Base-by-base conservation (phyloP, 2,113 vertebrate species). In the Strix uralensis region DNA sequence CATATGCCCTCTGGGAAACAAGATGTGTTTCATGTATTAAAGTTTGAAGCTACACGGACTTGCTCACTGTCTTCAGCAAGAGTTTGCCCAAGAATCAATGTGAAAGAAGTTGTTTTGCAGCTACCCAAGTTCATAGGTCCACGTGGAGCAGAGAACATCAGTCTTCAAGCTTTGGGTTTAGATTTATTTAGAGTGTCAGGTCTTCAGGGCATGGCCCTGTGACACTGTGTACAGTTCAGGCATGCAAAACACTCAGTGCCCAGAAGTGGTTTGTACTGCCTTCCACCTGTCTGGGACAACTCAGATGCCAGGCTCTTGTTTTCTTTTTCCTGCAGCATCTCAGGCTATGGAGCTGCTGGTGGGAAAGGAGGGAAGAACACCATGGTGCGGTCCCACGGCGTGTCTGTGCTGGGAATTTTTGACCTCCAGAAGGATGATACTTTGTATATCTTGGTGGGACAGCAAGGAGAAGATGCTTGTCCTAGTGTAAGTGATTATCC, bases 391-490 rank as follows among this genome's bases (percentile, higher is more conserved):
- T 99, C 99, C 42, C 98, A 99, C 1, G 99, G 99, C 0, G 98
- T 99, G 87, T 99, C 98, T 78, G 98, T 99, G 65, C 98, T 98
- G 15, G 99, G 98, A 91, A 99, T 99, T 97, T 99, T 99, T 97
- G 98, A 98, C 88, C 98, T 99, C 54, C 98, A 98, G 95, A 99
- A 98, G 94, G 98, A 98, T 16, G 99, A 99, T 57, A 96, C 97
- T 5, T 97, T 99, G 13, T 98, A 99, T 86, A 98, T 99, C 96
- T 98, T 99, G 97, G 99, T 99, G 47, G 99, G 99, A 94, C 99
- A 99, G 78, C 98, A 99, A 96, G 99, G 99, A 74, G 99, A 99
- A 92, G 99, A 99, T 16, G 99, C 99, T 42, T 99, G 99, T 66
- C 99, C 99, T 71, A 99, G 98, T 36, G 99, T 99, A 97, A 99